Base-by-base conservation (phyloP, 92 coral and sea anemone genomes). In the Palythoa heliodiscus region DNA sequence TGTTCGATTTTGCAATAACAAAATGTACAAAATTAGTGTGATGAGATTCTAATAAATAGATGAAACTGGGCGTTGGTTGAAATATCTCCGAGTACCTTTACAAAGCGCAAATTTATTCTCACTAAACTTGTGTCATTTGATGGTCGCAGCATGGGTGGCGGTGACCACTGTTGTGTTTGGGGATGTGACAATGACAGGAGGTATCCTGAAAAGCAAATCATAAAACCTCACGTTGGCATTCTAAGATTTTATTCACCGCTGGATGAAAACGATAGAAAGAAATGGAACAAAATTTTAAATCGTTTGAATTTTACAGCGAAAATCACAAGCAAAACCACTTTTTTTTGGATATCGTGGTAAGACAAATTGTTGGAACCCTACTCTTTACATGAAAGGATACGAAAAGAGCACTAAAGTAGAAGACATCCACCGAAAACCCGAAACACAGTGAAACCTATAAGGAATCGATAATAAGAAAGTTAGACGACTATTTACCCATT, bases 171-270 rank as follows among this genome's bases (percentile, higher is more conserved):
- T 78, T 71, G 89, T 79, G 91, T 91, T 52, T 91, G 88, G 78
- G 91, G 87, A n/a, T 85, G 93, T 20, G 77, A 88, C 83, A 91
- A 88, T 61, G 88, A 87, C 73, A 88, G 82, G 35, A 66, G 89
- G 82, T 91, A 88, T 57, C 91, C 91, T 39, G 89, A 85, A 52
- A 91, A 78, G 72, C 86, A 78, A 54, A 83, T 43, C 5, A 82
- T 58, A 52, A 48, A 72, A 61, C 52, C 83, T 53, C 92, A 87
- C 57, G 90, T 89, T n/a, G 91, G 91, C 29, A 76, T 90, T 76
- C 66, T 87, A 11, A 83, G 87, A 75, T 91, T 64, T 16, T 64
- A 64, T 64, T 64, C 25, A 64, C 24, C 70, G 70, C 24, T 64
- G 70, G 10, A 17, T 29, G 35, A 29, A 29, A 29, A 29, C 1